A percentile compares a stretch with the other conserved stretches of the same genome.
These are phyloP conservation scores for Tethea ocularis DNA, from an alignment of 2,888 invertebrate genomes.

Conservation along the genomic window DNA sequence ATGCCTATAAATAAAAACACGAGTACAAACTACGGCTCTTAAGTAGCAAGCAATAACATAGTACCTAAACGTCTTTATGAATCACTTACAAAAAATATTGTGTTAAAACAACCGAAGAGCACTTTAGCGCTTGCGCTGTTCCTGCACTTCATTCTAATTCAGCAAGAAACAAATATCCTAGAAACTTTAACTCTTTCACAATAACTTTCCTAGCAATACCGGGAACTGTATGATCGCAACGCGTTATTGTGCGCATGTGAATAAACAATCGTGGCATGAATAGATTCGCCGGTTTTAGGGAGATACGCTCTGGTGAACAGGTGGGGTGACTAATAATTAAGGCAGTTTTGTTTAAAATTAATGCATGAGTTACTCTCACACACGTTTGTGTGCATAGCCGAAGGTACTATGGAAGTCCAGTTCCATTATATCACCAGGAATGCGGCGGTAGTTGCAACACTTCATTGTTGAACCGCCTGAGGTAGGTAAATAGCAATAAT, in stretches of 20 bases:
- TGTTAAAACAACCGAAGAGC: constrained; percentile 87
- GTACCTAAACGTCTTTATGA: constrained; percentile 31
- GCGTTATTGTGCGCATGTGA: constrained; percentile 60
- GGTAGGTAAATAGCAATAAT: not conserved
- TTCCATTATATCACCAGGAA: constrained; percentile 10
- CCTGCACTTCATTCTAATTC: constrained; percentile 58
- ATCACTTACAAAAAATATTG: constrained; percentile 85
- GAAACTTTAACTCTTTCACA: constrained; percentile 22
- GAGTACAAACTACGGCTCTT: not conserved
- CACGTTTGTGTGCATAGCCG: constrained; percentile 23
- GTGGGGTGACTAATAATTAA: constrained; percentile 84
- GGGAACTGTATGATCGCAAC: constrained; percentile 40
- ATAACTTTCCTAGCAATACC: constrained; percentile 12
- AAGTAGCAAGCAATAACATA: constrained; percentile 12
- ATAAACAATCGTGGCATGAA: constrained; percentile 71
- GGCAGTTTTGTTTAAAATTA: constrained; percentile 77
- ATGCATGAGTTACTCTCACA: constrained; percentile 60
- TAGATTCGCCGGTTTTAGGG: constrained; percentile 80
- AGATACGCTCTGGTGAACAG: constrained; percentile 81
- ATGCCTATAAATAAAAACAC: constrained; percentile 79
- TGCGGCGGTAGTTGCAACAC: constrained; percentile 6
- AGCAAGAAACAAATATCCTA: constrained; percentile 16
- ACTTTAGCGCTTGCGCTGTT: constrained; percentile 84
- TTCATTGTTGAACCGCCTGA: not conserved
- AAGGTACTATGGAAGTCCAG: constrained; percentile 25